Conservation (phyloP, 2,113 vertebrate species). For the Morone chrysops region DNA sequence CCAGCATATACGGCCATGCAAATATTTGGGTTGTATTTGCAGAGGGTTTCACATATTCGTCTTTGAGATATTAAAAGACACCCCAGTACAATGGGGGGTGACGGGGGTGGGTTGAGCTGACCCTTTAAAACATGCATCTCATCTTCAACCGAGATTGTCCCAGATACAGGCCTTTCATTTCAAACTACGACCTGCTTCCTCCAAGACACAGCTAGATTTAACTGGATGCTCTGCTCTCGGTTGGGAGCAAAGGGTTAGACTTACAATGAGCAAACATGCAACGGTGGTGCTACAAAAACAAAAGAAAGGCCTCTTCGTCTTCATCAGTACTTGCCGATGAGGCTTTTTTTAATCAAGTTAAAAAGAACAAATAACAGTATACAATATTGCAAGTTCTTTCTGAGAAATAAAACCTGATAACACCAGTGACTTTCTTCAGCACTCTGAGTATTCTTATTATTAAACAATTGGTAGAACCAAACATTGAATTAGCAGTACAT, state of each 20-base stretch:
- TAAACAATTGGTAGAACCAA: not conserved
- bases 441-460: not conserved
- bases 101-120: not conserved
- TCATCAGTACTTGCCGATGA: too few relatives aligned
- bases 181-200: not conserved
- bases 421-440: not conserved
- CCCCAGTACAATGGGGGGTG: not conserved
- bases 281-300: not conserved
- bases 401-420: not conserved
- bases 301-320: not conserved
- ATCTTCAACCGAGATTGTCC: not conserved
- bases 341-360: too few relatives aligned
- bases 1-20: not conserved
- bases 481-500: not conserved
- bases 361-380: not conserved
- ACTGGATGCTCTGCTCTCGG: not conserved
- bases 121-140: not conserved
- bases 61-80: not conserved
- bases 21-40: not conserved
- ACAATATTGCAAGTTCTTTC: not conserved
- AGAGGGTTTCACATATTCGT: not conserved
- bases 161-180: conserved; percentile 9
- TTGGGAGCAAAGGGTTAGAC: conserved; percentile 11
- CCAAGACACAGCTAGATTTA: not conserved
- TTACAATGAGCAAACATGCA: not conserved